These are phyloP conservation scores for Chlorops oryzae DNA, from an alignment of 1,140 invertebrate genomes.

Conservation along the genomic window DNA sequence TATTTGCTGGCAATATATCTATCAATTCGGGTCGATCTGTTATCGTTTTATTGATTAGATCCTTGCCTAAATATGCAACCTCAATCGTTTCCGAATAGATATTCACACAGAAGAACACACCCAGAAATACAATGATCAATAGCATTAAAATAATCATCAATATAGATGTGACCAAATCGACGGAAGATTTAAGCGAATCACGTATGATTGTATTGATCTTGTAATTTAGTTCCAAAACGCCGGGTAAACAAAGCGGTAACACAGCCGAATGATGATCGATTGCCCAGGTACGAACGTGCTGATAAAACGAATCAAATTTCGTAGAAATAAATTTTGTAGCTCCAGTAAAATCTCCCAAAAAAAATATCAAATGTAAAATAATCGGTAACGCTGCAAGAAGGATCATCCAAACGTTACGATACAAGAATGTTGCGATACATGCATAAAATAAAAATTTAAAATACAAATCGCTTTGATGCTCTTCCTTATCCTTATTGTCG, in stretches of 20 bases:
- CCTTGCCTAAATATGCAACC: constrained; percentile 79
- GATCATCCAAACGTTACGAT: constrained; percentile 44
- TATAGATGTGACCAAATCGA: constrained; percentile 57
- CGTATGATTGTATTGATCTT: constrained; percentile 51
- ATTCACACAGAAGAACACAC: constrained; percentile 54
- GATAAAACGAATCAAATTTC: constrained; percentile 18
- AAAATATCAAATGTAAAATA: constrained; percentile 34
- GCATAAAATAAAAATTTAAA: constrained; percentile 44
- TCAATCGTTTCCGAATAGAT: constrained; percentile 93
- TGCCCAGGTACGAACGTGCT: constrained; percentile 41
- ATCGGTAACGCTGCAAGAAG: constrained; percentile 40
- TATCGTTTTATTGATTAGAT: constrained; percentile 83
- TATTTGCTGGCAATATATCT: constrained; percentile 64
- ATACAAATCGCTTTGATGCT: constrained; percentile 27
- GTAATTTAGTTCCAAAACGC: constrained; percentile 52
- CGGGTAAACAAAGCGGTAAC: constrained; percentile 56
- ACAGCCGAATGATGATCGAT: constrained; percentile 51
- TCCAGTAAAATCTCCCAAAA: constrained; percentile 29
- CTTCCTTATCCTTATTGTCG: constrained; percentile 19
- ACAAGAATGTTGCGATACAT: constrained; percentile 39
- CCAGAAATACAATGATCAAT: constrained; percentile 53
- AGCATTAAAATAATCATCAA: constrained; percentile 60
- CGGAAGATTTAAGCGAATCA: constrained; percentile 50
- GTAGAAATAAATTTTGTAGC: constrained; percentile 31
- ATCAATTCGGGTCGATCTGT: constrained; percentile 81